Conservation (phyloP, 2,888 invertebrate species). For the Cerceris ruficornis region DNA sequence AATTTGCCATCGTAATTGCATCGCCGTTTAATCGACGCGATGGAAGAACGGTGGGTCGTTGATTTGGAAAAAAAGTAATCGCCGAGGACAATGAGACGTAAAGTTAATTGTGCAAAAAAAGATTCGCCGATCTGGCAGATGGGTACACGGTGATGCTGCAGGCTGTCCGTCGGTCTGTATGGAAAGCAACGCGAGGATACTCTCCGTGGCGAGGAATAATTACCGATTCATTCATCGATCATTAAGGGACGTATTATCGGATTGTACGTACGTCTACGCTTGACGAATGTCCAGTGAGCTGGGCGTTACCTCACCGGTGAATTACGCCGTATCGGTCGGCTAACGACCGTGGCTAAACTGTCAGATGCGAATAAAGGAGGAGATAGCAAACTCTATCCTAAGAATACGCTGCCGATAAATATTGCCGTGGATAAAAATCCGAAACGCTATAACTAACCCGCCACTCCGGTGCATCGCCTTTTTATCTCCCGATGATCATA, state of each 20-base stretch:
- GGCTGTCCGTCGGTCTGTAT: conserved; percentile 36
- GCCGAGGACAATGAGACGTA: conserved; percentile 44
- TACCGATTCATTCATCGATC: conserved; percentile 74
- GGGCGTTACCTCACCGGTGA: conserved; percentile 56
- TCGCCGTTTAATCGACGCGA: background rate
- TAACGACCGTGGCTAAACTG: conserved; percentile 53
- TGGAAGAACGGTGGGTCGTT: conserved; percentile 17
- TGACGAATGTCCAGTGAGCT: conserved; percentile 55
- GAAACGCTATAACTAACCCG: conserved; percentile 6
- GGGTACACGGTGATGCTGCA: conserved; percentile 35
- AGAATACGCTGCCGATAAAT: conserved; percentile 20
- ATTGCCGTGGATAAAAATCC: background rate
- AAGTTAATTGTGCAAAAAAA: conserved; percentile 44
- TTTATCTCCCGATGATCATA: conserved; percentile 36
- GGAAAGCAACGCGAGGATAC: conserved; percentile 41
- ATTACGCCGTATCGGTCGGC: conserved; percentile 48
- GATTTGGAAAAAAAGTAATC: conserved; percentile 37
- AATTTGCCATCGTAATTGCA: conserved; percentile 33
- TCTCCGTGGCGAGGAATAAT: conserved; percentile 59
- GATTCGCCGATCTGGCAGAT: conserved; percentile 37
- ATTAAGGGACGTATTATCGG: conserved; percentile 70
- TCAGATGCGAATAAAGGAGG: conserved; percentile 48
- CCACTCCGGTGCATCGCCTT: conserved; percentile 11
- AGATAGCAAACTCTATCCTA: conserved; percentile 36
- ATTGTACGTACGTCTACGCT: conserved; percentile 45